These are phyloP conservation scores for Cheilosia vulpina DNA, from an alignment of 2,888 invertebrate genomes.

Conservation along the genomic window DNA sequence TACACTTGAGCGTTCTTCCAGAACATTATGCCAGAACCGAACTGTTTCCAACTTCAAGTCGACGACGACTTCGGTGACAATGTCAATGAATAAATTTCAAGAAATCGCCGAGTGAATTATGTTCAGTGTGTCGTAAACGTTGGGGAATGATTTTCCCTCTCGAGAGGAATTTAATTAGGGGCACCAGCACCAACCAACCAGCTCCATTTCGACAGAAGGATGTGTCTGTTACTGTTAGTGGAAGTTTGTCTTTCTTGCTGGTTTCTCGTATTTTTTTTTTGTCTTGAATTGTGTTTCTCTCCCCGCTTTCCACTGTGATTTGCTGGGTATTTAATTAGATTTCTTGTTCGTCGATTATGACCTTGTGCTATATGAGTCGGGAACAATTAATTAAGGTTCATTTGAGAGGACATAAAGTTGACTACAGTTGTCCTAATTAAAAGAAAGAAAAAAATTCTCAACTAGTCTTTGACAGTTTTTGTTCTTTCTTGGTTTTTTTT, in stretches of 20 bases:
- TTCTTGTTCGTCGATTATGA: conserved; percentile 71
- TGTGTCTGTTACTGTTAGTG: conserved; percentile 52
- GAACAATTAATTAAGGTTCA: conserved; percentile 69
- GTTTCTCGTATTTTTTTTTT: conserved; percentile 1
- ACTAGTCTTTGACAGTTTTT: conserved; percentile 66
- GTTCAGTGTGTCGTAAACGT: conserved; percentile 67
- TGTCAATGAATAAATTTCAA: conserved; percentile 71
- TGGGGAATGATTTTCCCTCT: conserved; percentile 49
- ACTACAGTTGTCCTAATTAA: conserved; percentile 68
- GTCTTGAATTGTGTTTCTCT: conserved; percentile 6
- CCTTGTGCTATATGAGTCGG: conserved; percentile 69
- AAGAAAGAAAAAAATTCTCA: conserved; percentile 62
- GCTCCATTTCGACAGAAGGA: conserved; percentile 21
- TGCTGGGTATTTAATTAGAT: conserved; percentile 72
- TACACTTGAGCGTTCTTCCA: neutral
- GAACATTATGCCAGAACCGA: conserved; percentile 18
- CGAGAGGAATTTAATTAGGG: conserved; percentile 72
- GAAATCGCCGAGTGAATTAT: conserved; percentile 73
- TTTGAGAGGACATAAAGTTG: conserved; percentile 41
- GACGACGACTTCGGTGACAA: conserved; percentile 58
- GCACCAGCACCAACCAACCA: conserved; percentile 11
- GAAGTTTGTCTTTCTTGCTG: conserved; percentile 10
- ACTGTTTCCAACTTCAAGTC: conserved; percentile 7
- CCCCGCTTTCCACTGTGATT: conserved; percentile 24
- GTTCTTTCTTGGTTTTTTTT: neutral